Evolutionary conservation across 2,797 vertebrate genomes (phyloP).

Genomic region (Eutrigla gurnardus): DNA sequence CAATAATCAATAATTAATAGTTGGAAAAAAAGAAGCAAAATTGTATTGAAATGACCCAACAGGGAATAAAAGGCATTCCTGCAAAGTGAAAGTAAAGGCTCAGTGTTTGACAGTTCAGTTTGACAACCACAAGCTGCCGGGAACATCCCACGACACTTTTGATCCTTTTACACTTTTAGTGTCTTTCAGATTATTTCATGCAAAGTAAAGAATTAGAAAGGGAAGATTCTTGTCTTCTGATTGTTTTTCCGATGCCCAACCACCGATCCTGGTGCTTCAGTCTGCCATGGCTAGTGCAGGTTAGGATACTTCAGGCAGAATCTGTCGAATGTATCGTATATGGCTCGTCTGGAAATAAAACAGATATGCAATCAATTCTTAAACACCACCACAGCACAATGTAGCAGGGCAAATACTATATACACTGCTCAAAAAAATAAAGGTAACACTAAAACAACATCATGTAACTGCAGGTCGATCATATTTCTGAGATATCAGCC

Average conservation of each 20-base stretch:
- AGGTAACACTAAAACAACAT: no score
- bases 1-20: no score
- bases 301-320: conserved; percentile 92
- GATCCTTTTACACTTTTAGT: neutral
- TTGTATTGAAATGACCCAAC: neutral
- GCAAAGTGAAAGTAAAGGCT: conserved; percentile 4
- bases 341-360: conserved; percentile 86
- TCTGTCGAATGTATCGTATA: conserved; percentile 95
- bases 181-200: neutral
- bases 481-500: no score
- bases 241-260: neutral
- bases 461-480: no score
- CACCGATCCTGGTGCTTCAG: conserved; percentile 3
- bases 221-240: neutral
- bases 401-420: neutral
- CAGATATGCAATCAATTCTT: neutral
- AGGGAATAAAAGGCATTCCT: neutral
- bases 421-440: no score
- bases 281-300: conserved; percentile 50
- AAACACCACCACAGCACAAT: neutral
- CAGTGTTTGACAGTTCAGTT: conserved; percentile 26
- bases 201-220: neutral
- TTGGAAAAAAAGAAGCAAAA: no score
- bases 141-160: neutral
- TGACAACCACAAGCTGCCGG: neutral